Conservation (phyloP, 1,140 invertebrate genomes). For the Halyomorpha halys region DNA sequence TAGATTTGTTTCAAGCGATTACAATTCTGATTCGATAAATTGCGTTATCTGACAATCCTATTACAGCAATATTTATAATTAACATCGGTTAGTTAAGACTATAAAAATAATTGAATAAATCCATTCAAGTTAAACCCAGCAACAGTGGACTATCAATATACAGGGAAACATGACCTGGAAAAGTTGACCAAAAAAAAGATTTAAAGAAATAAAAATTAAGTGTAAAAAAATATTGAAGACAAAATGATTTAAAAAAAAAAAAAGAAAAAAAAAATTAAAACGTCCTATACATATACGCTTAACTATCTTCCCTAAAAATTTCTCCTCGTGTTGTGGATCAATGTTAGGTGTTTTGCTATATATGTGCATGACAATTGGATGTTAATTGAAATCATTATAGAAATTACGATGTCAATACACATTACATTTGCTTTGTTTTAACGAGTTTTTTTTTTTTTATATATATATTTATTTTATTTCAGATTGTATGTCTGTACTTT, state of each 20-base stretch:
- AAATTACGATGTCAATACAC: too few relatives aligned
- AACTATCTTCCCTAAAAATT: conserved; percentile 25
- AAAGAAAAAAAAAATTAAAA: conserved; percentile 4
- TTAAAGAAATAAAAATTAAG: conserved; percentile 1
- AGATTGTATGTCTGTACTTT: too few relatives aligned
- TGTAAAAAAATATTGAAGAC: neutral
- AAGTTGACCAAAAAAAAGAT: conserved; percentile 11
- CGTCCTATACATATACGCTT: conserved; percentile 22
- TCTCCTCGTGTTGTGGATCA: neutral
- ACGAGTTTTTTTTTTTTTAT: too few relatives aligned
- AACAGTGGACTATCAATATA: conserved; percentile 15
- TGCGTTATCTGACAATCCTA: conserved; percentile 3
- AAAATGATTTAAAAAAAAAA: conserved; percentile 5
- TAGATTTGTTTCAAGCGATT: neutral
- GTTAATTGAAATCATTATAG: neutral
- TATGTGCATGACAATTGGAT: conserved; percentile 13
- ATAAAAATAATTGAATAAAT: neutral
- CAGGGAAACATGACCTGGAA: conserved; percentile 11
- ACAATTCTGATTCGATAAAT: neutral
- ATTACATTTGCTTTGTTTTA: too few relatives aligned
- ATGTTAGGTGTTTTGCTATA: conserved; percentile 18
- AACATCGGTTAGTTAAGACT: neutral
- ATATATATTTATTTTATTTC: too few relatives aligned
- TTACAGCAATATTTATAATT: conserved; percentile 4
- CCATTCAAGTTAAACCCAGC: conserved; percentile 7